Base-by-base conservation (phyloP, 2,797 vertebrate genomes). In the Podargus strigoides region DNA sequence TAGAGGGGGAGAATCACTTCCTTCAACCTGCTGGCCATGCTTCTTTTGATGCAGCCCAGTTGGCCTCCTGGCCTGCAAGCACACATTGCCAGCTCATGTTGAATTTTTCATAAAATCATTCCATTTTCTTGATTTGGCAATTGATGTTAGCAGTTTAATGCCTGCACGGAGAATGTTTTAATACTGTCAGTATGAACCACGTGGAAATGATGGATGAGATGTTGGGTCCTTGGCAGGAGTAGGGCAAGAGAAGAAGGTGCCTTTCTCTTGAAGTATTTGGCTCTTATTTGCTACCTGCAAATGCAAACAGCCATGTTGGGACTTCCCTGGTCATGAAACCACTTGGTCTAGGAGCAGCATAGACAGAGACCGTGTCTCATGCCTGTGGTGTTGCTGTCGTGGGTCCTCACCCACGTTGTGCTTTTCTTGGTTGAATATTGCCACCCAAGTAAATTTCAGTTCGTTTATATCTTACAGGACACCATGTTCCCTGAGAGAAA, bases 61-160 rank as follows among this genome's bases (percentile, higher is more conserved):
- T n/a, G n/a, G n/a, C n/a, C n/a, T n/a, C n/a, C n/a, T n/a, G n/a
- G n/a, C n/a, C n/a, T n/a, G n/a, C n/a, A n/a, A n/a, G n/a, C n/a
- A n/a, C n/a, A n/a, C n/a, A n/a, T n/a, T n/a, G n/a, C n/a, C n/a
- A n/a, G n/a, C n/a, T n/a, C n/a, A n/a, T n/a, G n/a, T n/a, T n/a
- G n/a, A n/a, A n/a, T n/a, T n/a, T n/a, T n/a, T n/a, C n/a, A n/a
- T 64, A 85, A 94, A 94, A 93, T 68, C 32, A 52, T 83, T 64
- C 66, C 4, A 17, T 85, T 94, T 88, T 56, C 63, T 46, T 58
- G 46, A 50, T 70, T 50, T 79, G 86, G 36, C 86, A 80, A 77
- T 37, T 53, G 68, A 70, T 73, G 68, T 89, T 64, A 88, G 67
- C 56, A 55, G 75, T 60, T 91, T 59, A 66, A 74, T 66, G 87